phyloP scores from a whole-genome alignment of 2,113 vertebrate species.

The Sphaerodactylus townsendi region DNA sequence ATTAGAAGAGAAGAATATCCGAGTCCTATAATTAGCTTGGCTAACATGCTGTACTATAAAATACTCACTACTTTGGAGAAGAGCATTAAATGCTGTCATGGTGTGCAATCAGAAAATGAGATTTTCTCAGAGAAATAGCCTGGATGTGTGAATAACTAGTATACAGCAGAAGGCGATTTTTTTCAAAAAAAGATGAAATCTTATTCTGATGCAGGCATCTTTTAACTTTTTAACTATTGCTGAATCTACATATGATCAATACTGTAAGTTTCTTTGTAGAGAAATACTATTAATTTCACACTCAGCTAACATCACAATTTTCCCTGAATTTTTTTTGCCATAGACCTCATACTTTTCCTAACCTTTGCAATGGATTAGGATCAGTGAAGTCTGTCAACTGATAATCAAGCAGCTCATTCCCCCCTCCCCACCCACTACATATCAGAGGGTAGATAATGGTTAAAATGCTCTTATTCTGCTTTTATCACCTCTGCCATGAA shows the following conservation, averaged over 20 bases:
- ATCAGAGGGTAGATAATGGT: not conserved
- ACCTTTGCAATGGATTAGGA: not conserved
- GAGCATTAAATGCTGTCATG: not conserved
- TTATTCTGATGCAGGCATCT: not conserved
- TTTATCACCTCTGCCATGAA: not conserved
- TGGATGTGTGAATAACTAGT: not conserved
- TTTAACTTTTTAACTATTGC: not conserved
- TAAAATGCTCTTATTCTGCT: not conserved
- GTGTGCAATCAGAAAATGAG: not conserved
- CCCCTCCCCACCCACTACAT: not conserved
- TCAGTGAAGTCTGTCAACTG: not conserved
- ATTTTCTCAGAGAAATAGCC: not conserved
- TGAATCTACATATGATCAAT: not conserved
- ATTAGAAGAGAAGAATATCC: slow-evolving; percentile 20
- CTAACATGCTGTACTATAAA: slow-evolving; percentile 16
- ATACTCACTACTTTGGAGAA: not conserved
- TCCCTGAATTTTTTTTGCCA: too few relatives aligned
- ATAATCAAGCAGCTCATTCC: not conserved
- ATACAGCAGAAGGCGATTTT: not conserved
- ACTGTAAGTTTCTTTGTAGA: not conserved
- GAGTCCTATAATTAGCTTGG: slow-evolving; percentile 15
- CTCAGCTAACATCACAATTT: not conserved
- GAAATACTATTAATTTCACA: not conserved
- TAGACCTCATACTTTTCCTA: not conserved
- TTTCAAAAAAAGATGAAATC: not conserved